These are phyloP conservation scores for Mactra quadrangularis DNA, from an alignment of 1,140 invertebrate genomes.

Conservation along the genomic window DNA sequence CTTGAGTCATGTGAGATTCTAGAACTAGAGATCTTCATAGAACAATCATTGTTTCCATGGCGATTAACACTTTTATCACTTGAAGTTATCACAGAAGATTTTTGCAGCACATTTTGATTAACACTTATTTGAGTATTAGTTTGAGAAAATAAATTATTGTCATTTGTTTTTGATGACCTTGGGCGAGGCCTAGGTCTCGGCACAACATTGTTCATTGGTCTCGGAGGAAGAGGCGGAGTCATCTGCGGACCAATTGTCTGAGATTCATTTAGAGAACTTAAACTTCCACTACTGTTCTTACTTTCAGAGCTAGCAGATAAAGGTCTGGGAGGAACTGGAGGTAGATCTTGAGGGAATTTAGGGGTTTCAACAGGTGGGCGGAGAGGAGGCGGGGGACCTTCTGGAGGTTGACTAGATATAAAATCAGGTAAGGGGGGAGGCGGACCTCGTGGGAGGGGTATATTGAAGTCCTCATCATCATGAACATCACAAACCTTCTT, in stretches of 20 bases:
- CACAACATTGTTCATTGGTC: conserved; percentile 34
- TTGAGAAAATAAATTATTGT: background rate
- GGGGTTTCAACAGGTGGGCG: conserved; percentile 12
- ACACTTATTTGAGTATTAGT: background rate
- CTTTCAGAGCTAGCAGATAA: conserved; percentile 49
- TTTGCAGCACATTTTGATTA: background rate
- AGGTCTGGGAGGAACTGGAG: conserved; percentile 63
- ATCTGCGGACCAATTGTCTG: conserved; percentile 6
- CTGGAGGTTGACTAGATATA: conserved; percentile 26
- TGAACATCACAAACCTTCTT: conserved; percentile 2
- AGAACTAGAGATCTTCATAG: too few species aligned
- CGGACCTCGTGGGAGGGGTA: conserved; percentile 76
- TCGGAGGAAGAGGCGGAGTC: conserved; percentile 58
- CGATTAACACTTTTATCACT: background rate
- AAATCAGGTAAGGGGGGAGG: conserved; percentile 74
- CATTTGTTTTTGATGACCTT: conserved; percentile 6
- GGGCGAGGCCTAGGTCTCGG: conserved; percentile 54
- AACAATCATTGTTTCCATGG: too few species aligned
- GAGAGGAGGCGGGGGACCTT: conserved; percentile 55
- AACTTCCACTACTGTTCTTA: conserved; percentile 20
- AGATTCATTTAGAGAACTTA: conserved; percentile 46
- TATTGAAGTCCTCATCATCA: conserved; percentile 68
- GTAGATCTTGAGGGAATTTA: conserved; percentile 19
- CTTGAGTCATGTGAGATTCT: background rate
- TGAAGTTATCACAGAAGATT: conserved; percentile 5